phyloP scores from a whole-genome alignment of 2,888 invertebrate genomes.

The Cantharis lateralis region DNA sequence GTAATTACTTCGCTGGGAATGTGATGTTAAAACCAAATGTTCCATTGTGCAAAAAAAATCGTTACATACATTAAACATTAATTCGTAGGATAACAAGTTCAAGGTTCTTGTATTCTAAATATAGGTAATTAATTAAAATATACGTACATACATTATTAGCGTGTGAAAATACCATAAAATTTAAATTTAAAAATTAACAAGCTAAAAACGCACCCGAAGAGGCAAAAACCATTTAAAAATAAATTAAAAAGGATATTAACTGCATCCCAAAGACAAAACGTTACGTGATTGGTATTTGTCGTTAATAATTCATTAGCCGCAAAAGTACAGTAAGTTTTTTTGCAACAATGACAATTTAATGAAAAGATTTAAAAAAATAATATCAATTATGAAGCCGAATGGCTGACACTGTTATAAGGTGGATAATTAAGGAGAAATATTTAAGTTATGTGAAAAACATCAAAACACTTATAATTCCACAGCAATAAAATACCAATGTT shows the following conservation, averaged over 20 bases:
- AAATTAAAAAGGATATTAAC: neutral
- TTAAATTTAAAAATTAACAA: neutral
- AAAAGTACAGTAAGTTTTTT: neutral
- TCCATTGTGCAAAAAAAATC: neutral
- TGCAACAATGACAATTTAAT: neutral
- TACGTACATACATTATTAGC: neutral
- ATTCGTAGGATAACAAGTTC: neutral
- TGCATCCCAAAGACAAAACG: neutral
- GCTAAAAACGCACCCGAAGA: neutral
- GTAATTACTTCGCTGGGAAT: neutral
- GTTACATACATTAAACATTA: neutral
- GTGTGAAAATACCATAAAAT: neutral
- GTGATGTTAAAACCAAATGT: neutral
- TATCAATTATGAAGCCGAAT: neutral
- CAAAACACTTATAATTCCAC: neutral
- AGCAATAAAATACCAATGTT: constrained; percentile 2
- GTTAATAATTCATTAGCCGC: neutral
- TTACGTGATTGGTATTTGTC: neutral
- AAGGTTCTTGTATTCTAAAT: neutral
- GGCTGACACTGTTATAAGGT: neutral
- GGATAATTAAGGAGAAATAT: neutral
- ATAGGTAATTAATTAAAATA: neutral
- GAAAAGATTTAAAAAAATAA: neutral
- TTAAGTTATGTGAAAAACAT: neutral
- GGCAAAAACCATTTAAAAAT: no score